A percentile compares a stretch with the other conserved stretches of the same genome.
These are phyloP conservation scores for Crotalus horridus DNA, from an alignment of 2,113 vertebrate species.

Conservation along the genomic window DNA sequence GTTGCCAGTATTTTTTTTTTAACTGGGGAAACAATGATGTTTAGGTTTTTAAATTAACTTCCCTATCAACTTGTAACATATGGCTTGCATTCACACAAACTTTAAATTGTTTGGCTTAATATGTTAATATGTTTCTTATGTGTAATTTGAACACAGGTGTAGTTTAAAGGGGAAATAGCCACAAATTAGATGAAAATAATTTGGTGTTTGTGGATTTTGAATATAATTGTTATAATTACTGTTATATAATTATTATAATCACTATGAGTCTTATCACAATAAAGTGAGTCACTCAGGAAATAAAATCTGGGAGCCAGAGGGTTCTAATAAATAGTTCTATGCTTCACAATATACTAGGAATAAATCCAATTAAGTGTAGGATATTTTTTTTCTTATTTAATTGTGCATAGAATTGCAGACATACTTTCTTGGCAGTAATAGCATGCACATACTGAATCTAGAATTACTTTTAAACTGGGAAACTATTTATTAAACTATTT, in stretches of 20 bases:
- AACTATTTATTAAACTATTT: neutral
- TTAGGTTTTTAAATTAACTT: neutral
- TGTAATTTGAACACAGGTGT: neutral
- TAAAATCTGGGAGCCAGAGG: neutral
- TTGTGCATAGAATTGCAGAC: neutral
- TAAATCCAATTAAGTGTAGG: neutral
- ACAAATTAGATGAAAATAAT: neutral
- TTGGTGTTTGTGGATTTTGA: neutral
- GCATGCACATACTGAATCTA: neutral
- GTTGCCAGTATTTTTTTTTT: neutral
- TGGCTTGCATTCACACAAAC: neutral
- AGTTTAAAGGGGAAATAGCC: neutral
- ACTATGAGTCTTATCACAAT: neutral
- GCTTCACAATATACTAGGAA: neutral
- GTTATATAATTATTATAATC: neutral
- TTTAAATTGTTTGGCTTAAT: neutral
- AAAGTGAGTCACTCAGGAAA: neutral
- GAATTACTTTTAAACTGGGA: neutral
- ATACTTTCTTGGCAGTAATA: neutral
- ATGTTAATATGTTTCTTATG: neutral
- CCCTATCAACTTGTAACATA: neutral
- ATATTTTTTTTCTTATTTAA: neutral
- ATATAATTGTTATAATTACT: neutral
- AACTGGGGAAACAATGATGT: neutral
- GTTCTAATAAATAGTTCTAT: neutral